Base-by-base conservation (phyloP, 2,888 invertebrate genomes). In the Lutraria lutraria region DNA sequence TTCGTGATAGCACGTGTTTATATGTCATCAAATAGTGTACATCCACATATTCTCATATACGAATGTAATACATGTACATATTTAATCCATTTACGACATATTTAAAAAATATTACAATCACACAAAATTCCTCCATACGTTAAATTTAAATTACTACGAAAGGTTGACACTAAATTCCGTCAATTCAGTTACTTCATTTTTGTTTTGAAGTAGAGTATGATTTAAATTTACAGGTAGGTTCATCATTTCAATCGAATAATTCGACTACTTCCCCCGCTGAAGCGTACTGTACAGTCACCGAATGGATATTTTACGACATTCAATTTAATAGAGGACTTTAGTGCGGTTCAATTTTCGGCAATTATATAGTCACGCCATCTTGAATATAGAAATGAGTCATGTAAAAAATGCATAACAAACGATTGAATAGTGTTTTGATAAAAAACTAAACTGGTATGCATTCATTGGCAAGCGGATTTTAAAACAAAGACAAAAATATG, bases 291-390 rank as follows among this genome's bases (percentile, higher is more conserved):
- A 76, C 72, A 31, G 29, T 29, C 12, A 72, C 72, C 72, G 31
- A 29, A 15, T 31, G 29, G 31, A 72, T 29, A 29, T 29, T 12
- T 29, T 72, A 72, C 72, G 72, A 72, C 72, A 72, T 31, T 29
- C 16, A 19, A 76, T n/a, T n/a, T n/a, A n/a, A 76, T 6, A n/a
- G 34, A 76, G 31, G 34, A 19, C 2, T 29, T 76, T 19, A 76
- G 31, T 76, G 16, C 76, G 15, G 76, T 76, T 76, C 76, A 31
- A 76, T 76, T 76, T 76, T 76, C 31, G 76, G 76, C 76, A 76
- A 76, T 76, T 34, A 76, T 8, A 76, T 6, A n/a, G 63, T 25
- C 13, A 25, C 63, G 63, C n/a, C 25, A 25, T 25, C 63, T 25
- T 68, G n/a, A 21, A 68, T 68, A 0, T 13, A 68, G 25, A 10